phyloP scores from a whole-genome alignment of 35 echinoderm and acorn worm genomes.

The Anneissia japonica region DNA sequence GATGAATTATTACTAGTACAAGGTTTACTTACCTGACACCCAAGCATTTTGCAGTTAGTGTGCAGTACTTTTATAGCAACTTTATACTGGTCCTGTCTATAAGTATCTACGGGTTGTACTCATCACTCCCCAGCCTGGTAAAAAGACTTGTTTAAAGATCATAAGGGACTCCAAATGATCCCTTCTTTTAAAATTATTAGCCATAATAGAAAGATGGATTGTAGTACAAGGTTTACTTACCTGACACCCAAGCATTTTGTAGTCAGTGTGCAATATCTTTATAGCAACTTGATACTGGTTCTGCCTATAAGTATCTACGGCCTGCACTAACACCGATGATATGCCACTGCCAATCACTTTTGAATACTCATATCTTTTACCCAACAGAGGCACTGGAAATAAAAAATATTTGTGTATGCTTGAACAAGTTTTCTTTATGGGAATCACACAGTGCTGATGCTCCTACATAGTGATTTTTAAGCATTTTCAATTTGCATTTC shows the following conservation, averaged over 20 bases:
- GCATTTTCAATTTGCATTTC: too few species aligned
- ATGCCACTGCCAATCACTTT: constrained; percentile 50
- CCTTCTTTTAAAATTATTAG: not conserved
- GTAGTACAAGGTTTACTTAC: constrained; percentile 16
- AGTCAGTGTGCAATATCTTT: constrained; percentile 65
- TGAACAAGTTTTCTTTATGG: too few species aligned
- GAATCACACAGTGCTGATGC: too few species aligned
- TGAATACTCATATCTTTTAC: constrained; percentile 57
- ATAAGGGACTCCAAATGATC: not conserved
- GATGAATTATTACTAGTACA: too few species aligned
- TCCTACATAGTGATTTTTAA: too few species aligned
- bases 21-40: too few species aligned
- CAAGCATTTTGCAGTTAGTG: too few species aligned
- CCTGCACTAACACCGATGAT: constrained; percentile 66
- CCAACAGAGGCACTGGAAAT: constrained; percentile 52
- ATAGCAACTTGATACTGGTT: constrained; percentile 63
- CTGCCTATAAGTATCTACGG: constrained; percentile 61
- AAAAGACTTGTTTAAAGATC: too few species aligned
- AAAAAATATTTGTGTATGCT: too few species aligned
- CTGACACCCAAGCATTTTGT: constrained; percentile 70
- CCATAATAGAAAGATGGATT: not conserved
- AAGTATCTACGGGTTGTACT: constrained; percentile 72
- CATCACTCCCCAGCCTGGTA: too few species aligned
- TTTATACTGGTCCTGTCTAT: constrained; percentile 32
- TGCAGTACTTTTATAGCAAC: constrained; percentile 93